Conservation (phyloP, 2,797 vertebrate species). For the Hippopotamyrus pictus region DNA sequence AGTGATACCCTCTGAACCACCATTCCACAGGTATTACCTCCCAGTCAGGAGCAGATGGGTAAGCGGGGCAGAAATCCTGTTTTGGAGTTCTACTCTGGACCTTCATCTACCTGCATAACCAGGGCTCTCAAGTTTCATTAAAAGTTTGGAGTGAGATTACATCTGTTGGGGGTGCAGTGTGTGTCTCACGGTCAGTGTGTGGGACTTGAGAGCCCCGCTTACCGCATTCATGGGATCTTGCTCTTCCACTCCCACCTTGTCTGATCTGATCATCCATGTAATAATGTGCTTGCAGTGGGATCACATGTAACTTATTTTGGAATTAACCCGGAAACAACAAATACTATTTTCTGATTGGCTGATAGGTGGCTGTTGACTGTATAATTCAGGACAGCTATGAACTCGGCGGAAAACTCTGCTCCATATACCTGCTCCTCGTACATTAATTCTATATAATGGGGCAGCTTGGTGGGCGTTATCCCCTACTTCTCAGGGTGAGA, state of each 20-base stretch:
- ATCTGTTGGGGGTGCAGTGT: background rate
- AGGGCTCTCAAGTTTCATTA: background rate
- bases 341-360: background rate
- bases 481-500: background rate
- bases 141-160: background rate
- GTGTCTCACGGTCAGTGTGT: background rate
- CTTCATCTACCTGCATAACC: background rate
- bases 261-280: background rate
- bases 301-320: background rate
- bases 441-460: background rate
- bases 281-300: background rate
- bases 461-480: background rate
- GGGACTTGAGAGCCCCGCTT: background rate
- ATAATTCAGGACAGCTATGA: background rate
- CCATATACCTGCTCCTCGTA: background rate
- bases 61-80: background rate
- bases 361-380: background rate
- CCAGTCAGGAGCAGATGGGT: background rate
- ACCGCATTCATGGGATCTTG: background rate
- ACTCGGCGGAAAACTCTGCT: background rate
- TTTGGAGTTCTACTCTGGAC: background rate
- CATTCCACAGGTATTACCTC: background rate
- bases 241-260: background rate
- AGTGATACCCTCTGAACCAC: background rate
- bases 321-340: background rate